Conservation (phyloP, 2,797 vertebrate genomes). For the Arctocebus calabarensis region DNA sequence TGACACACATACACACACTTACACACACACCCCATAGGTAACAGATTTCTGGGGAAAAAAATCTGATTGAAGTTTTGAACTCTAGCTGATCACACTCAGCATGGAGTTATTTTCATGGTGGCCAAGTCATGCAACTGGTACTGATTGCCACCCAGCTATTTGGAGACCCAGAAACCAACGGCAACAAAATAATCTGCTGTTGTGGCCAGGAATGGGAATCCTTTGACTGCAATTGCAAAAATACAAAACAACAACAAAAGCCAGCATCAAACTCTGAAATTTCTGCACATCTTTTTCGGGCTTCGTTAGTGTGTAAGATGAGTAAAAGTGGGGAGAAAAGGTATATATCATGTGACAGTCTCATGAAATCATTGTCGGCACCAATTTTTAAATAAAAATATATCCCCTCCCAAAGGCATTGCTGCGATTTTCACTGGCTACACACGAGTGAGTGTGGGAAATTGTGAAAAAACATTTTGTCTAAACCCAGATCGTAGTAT, state of each 20-base stretch:
- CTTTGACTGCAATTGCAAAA: background rate
- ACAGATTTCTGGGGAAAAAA: background rate
- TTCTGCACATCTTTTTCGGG: background rate
- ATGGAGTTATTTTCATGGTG: constrained; percentile 39
- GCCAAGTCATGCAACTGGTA: constrained; percentile 18
- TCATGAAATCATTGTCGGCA: background rate
- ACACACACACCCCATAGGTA: background rate
- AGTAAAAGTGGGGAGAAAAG: background rate
- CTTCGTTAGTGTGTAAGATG: background rate
- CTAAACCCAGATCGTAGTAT: background rate
- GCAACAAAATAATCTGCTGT: constrained; percentile 30
- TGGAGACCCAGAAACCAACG: constrained; percentile 44
- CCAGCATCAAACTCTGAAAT: background rate
- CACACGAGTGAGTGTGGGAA: too few relatives aligned
- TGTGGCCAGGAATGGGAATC: background rate
- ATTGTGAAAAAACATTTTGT: background rate
- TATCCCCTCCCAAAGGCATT: background rate
- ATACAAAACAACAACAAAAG: background rate
- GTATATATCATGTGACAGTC: background rate
- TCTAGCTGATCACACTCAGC: constrained; percentile 55
- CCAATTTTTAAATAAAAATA: background rate
- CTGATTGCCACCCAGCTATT: background rate
- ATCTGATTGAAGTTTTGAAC: constrained; percentile 58
- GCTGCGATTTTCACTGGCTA: background rate
- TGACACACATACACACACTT: too few relatives aligned